Base-by-base conservation (phyloP, 1,140 invertebrate genomes). In the Drosophila subpulchrella region DNA sequence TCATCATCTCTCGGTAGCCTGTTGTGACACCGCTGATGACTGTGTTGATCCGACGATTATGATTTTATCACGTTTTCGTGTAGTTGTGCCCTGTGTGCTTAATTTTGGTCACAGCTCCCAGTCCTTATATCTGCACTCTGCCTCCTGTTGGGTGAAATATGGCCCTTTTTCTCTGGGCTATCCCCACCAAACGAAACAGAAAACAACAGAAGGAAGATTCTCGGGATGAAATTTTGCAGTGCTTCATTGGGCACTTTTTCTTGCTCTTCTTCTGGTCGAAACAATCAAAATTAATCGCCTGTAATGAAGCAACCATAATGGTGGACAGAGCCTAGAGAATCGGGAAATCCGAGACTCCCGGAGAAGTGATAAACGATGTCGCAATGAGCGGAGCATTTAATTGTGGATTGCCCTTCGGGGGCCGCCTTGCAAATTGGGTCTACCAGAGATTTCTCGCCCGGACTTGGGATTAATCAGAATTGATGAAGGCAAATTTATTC, bases 11-110 rank as follows among this genome's bases (percentile, higher is more conserved):
- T 47, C 54, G 61, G 65, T 60, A 59, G 61, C 73, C 82, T 90
- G 81, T 89, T 90, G 81, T 83, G 78, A 91, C 85, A 81, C 75
- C 86, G 90, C 86, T 90, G 90, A 91, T 91, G 90, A 88, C 90
- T 88, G 82, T 91, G 90, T 91, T 91, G 90, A 91, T 91, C 90
- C 90, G 77, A 91, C 82, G 90, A 91, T 91, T 91, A 91, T 91
- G 90, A 91, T 91, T 91, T 91, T 91, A 91, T 90, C 90, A 88
- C 84, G 84, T 72, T 88, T 81, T 89, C 84, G 84, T 88, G 84
- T 89, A 88, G 84, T 89, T 88, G 77, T 89, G 84, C 85, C 76
- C 82, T 83, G 84, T 81, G 82, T 88, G 77, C 84, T 89, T 88
- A 89, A 88, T 88, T 88, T 81, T 59, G 67, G 60, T 67, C 67